Conservation (phyloP, 1,140 invertebrate genomes). For the Teleogryllus occipitalis region DNA sequence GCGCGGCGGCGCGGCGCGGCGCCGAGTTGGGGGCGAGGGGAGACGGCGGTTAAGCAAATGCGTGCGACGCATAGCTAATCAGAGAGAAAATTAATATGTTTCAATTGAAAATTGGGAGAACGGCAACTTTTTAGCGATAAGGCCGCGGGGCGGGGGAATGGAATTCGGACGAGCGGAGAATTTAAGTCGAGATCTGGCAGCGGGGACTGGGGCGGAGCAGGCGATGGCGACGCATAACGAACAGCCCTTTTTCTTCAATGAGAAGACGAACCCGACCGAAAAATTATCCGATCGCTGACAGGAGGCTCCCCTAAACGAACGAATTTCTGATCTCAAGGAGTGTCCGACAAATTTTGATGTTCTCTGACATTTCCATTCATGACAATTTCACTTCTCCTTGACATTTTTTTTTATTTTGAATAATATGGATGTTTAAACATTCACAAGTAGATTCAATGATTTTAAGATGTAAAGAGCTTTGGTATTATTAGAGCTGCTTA, state of each 20-base stretch:
- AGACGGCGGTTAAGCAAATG: not conserved
- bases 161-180: not conserved
- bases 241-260: not conserved
- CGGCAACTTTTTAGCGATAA: slow-evolving; percentile 4
- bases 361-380: no score
- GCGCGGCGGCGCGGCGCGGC: not conserved
- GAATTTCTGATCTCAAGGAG: no score
- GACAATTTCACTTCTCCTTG: no score
- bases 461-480: no score
- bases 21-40: not conserved
- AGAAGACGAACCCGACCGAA: no score
- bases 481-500: no score
- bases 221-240: not conserved
- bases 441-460: no score
- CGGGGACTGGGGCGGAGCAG: not conserved
- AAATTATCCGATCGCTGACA: no score
- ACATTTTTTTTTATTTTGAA: no score
- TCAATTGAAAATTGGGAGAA: slow-evolving; percentile 7
- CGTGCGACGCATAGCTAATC: slow-evolving; percentile 12
- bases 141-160: not conserved
- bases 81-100: slow-evolving; percentile 16
- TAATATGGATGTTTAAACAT: no score
- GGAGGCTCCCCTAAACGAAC: no score
- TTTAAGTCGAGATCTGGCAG: not conserved
- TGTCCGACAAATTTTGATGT: no score